Percentiles rank a stretch among this genome's conserved stretches.
These are phyloP conservation scores for Ectemnius lituratus DNA, from an alignment of 2,888 invertebrate genomes.

Conservation along the genomic window DNA sequence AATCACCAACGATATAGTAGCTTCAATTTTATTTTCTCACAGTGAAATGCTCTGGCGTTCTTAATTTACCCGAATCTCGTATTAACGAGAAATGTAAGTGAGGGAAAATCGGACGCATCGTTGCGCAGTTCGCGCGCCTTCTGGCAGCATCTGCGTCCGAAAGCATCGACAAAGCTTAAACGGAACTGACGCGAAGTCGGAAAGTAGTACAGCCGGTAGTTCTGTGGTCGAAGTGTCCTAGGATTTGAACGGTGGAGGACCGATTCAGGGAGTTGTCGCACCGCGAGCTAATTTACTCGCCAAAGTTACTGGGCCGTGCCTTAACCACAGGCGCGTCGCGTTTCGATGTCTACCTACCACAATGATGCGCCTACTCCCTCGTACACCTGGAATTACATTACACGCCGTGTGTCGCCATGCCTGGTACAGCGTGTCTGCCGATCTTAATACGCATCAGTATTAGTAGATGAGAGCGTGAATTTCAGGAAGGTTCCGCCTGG, in stretches of 20 bases:
- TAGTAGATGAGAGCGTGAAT: background rate
- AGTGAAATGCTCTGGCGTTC: slow-evolving; percentile 29
- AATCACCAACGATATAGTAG: slow-evolving; percentile 29
- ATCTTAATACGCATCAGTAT: background rate
- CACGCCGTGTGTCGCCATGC: too few species aligned
- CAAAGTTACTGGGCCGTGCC: background rate
- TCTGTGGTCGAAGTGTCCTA: slow-evolving; percentile 35
- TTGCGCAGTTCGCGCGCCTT: slow-evolving; percentile 21
- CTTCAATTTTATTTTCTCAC: slow-evolving; percentile 50
- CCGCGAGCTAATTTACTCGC: slow-evolving; percentile 14
- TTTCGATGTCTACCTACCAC: too few species aligned
- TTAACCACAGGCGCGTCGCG: too few species aligned
- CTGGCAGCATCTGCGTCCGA: slow-evolving; percentile 49
- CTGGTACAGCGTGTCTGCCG: slow-evolving; percentile 4
- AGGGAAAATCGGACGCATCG: slow-evolving; percentile 37
- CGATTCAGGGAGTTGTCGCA: slow-evolving; percentile 31
- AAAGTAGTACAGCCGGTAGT: slow-evolving; percentile 24
- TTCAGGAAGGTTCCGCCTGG: background rate
- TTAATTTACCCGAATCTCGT: slow-evolving; percentile 69
- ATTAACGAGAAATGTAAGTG: slow-evolving; percentile 62
- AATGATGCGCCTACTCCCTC: too few species aligned
- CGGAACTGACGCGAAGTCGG: slow-evolving; percentile 36
- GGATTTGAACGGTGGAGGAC: slow-evolving; percentile 31
- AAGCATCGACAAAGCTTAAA: slow-evolving; percentile 27
- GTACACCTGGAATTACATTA: too few species aligned